Conservation (phyloP, 2,113 vertebrate genomes). For the Dipodomys spectabilis region DNA sequence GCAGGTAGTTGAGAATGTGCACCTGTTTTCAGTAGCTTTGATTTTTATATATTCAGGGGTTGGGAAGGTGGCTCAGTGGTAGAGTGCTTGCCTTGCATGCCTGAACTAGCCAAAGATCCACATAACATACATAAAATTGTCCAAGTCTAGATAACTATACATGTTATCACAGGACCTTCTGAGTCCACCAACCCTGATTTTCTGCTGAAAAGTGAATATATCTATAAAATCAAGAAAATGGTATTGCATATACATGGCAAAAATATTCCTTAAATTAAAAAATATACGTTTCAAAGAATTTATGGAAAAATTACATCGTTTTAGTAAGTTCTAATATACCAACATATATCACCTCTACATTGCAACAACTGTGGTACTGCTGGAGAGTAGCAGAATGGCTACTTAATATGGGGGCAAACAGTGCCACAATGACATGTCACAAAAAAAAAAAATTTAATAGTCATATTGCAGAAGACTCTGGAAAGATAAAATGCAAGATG, state of each 20-base stretch:
- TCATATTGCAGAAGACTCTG: not conserved
- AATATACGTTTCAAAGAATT: constrained; percentile 35
- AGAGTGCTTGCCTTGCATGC: no score
- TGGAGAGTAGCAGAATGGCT: not conserved
- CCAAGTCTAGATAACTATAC: constrained; percentile 11
- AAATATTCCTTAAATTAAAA: constrained; percentile 63
- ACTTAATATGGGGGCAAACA: not conserved
- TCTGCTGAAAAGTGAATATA: constrained; percentile 12
- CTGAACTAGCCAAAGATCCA: constrained; percentile 42
- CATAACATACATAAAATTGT: constrained; percentile 35
- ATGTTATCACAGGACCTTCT: not conserved
- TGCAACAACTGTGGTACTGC: constrained; percentile 19
- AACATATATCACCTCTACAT: constrained; percentile 40
- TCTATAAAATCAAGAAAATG: constrained; percentile 55
- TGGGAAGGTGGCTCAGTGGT: no score
- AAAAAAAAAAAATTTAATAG: not conserved
- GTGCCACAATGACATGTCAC: not conserved
- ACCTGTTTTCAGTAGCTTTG: not conserved
- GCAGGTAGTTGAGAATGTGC: not conserved
- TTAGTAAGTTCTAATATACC: constrained; percentile 55
- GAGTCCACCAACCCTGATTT: constrained; percentile 9
- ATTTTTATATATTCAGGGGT: not conserved
- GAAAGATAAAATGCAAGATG: constrained; percentile 26
- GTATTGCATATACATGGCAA: constrained; percentile 14
- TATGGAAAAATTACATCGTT: constrained; percentile 44